Percentiles rank a stretch among this genome's conserved stretches.
Conservation (phyloP, 2,113 vertebrate genomes). For the Anguilla japonica region DNA sequence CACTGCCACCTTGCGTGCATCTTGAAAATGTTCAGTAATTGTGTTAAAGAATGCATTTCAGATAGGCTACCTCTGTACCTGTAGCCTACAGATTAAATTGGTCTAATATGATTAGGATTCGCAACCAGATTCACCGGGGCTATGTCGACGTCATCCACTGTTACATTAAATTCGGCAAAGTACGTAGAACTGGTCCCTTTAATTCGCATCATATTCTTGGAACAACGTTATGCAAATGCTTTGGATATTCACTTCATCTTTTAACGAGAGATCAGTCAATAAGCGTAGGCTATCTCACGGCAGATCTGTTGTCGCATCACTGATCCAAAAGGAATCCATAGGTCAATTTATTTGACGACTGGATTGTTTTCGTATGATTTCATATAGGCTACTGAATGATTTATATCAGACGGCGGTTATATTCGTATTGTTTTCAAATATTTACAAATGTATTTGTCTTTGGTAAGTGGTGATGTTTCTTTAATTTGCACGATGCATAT, state of each 20-base stretch:
- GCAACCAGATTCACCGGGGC: neutral
- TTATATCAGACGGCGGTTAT: too few relatives aligned
- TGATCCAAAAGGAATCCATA: too few relatives aligned
- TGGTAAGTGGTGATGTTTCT: too few relatives aligned
- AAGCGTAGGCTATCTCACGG: too few relatives aligned
- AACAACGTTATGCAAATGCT: neutral
- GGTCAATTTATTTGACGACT: too few relatives aligned
- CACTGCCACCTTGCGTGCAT: neutral
- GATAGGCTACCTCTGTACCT: neutral
- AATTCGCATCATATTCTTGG: neutral
- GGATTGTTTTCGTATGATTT: too few relatives aligned
- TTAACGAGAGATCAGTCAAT: neutral
- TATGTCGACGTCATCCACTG: neutral
- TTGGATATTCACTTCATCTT: neutral
- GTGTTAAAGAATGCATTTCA: neutral
- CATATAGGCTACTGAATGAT: too few relatives aligned
- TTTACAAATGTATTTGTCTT: too few relatives aligned
- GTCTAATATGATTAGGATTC: neutral
- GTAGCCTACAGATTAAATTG: neutral
- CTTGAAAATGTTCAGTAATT: neutral
- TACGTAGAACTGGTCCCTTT: neutral
- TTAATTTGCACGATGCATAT: too few relatives aligned
- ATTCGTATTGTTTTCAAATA: too few relatives aligned
- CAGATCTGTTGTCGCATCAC: too few relatives aligned
- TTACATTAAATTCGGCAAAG: neutral